Evolutionary conservation across 2,113 vertebrate genomes (phyloP), one percentile per base, ranked within the genome.

Genomic region (Cryptomyrus ogoouensis): DNA sequence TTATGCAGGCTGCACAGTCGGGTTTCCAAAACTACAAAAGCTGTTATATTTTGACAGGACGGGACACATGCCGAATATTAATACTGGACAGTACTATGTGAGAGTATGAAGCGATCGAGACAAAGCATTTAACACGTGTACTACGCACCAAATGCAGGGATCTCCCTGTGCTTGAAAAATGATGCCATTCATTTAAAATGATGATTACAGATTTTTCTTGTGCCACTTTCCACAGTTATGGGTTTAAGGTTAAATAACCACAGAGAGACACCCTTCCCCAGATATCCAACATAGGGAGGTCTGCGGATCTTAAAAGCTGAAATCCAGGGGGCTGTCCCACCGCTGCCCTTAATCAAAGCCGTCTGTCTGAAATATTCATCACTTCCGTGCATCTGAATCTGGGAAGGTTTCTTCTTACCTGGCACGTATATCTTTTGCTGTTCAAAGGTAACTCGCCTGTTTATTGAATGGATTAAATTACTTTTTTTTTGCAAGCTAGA

Each of bases 311-410:
- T 31, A n/a, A 62, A 58, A 21, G 21, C 50, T 49, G 49, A 56
- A 85, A 85, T 24, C 44, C 27, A 10, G 58, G 6, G 90, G 49
- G 58, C 62, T 77, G 56, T 74, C 66, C 49, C 62, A 7, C 46
- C 10, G 84, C 84, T 50, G 39, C 52, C 84, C 58, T 50, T 50
- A 87, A 84, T 62, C 70, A 88, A 86, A 89, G 89, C 83, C 88
- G 90, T 88, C 49, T 86, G 70, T 35, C 53, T 83, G 83, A 83
- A 17, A 88, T 88, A 87, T 44, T 56, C 44, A 6, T 66, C 74
- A 92, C 92, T 92, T 95, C 93, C 93, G 94, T 17, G 91, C 91
- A 27, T 90, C 88, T 83, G 80, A 31, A 27, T 85, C 44, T 62
- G 10, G 46, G 80, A 74, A 58, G 46, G 66, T 49, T 13, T 56